These are phyloP conservation scores for Pangasius djambal DNA, from an alignment of 2,797 vertebrate species.

Conservation along the genomic window DNA sequence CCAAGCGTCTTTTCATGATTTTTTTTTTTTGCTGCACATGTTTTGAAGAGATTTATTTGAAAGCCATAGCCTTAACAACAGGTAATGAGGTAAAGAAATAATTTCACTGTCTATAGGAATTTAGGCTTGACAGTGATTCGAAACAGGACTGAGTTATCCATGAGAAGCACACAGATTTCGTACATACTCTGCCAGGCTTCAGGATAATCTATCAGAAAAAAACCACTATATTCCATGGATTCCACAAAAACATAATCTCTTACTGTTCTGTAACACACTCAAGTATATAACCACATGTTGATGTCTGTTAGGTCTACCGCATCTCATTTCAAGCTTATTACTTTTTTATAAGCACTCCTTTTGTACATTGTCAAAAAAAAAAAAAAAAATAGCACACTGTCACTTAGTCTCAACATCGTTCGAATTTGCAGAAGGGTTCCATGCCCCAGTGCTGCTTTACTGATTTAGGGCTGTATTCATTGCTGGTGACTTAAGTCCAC, in stretches of 20 bases:
- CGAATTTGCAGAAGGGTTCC: background rate
- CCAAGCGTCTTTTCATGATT: conserved; percentile 56
- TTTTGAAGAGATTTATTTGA: conserved; percentile 43
- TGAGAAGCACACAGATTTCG: conserved; percentile 19
- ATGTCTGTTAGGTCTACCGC: conserved; percentile 32
- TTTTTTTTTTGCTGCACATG: conserved; percentile 45
- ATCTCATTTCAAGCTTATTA: conserved; percentile 28
- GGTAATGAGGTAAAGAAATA: conserved; percentile 8
- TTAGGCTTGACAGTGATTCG: background rate
- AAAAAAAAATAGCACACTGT: background rate
- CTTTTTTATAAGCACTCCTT: conserved; percentile 12
- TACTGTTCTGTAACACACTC: conserved; percentile 17
- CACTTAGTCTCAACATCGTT: background rate
- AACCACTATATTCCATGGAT: conserved; percentile 34
- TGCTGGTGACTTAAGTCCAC: background rate
- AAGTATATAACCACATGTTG: conserved; percentile 29
- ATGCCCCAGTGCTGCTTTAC: background rate
- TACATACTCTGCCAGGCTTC: conserved; percentile 16
- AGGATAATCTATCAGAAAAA: conserved; percentile 34
- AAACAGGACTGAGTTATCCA: conserved; percentile 20
- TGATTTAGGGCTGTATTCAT: conserved; percentile 25
- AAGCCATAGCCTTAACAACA: conserved; percentile 53
- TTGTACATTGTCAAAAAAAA: conserved; percentile 4
- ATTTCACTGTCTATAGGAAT: conserved; percentile 17
- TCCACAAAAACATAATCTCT: conserved; percentile 5